Percentiles rank a stretch among this genome's conserved stretches.
Evolutionary conservation across 2,797 vertebrate species (phyloP).

Genomic region (Melanotaenia trifasciata): DNA sequence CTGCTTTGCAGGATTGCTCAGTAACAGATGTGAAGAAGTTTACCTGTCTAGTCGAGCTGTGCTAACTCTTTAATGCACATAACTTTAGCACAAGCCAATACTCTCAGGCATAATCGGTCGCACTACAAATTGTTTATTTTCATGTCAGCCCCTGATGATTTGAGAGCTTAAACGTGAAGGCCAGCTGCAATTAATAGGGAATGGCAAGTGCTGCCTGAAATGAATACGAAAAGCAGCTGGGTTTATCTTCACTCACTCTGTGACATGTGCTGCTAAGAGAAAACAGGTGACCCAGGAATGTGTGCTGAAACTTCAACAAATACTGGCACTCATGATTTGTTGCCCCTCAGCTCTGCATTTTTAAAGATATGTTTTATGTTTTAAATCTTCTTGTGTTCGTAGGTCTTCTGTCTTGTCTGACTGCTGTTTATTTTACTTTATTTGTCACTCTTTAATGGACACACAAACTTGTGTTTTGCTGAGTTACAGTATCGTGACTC

Average conservation of each 20-base stretch:
- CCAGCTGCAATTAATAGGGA: slow-evolving; percentile 70
- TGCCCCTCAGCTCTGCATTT: slow-evolving; percentile 44
- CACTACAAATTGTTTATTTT: slow-evolving; percentile 68
- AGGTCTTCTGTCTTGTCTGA: neutral
- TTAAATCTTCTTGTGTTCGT: neutral
- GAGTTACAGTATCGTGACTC: neutral
- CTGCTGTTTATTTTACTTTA: neutral
- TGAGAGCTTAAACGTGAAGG: slow-evolving; percentile 62
- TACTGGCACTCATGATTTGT: slow-evolving; percentile 64
- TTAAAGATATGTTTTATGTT: slow-evolving; percentile 18
- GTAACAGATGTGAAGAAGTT: slow-evolving; percentile 31
- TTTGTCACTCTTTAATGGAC: neutral
- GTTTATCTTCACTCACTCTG: slow-evolving; percentile 76
- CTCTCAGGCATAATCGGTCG: slow-evolving; percentile 43
- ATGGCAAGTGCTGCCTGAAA: slow-evolving; percentile 74
- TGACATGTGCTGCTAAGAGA: slow-evolving; percentile 78
- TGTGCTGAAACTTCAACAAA: slow-evolving; percentile 55
- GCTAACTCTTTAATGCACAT: slow-evolving; percentile 19
- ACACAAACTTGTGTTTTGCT: neutral
- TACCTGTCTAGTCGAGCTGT: slow-evolving; percentile 39
- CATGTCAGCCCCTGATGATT: slow-evolving; percentile 60
- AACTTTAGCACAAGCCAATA: slow-evolving; percentile 10
- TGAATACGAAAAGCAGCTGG: slow-evolving; percentile 81
- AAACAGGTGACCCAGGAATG: slow-evolving; percentile 82
- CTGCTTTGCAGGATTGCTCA: slow-evolving; percentile 48